Evolutionary conservation across 2,888 invertebrate genomes (phyloP).

Genomic region (Lutraria lutraria): DNA sequence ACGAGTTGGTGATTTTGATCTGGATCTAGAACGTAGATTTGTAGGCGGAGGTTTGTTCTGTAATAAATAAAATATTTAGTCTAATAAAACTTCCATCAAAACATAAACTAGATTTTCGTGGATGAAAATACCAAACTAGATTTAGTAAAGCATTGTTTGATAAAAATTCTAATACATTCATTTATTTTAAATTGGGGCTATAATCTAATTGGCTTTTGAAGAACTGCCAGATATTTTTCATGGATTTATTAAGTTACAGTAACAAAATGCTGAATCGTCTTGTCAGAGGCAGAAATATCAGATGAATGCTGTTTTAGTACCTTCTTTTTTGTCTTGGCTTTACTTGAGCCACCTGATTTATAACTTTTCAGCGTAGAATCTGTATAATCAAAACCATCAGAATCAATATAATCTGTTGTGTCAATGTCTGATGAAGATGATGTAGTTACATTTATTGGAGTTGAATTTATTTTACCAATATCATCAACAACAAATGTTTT

Average conservation of each 20-base stretch:
- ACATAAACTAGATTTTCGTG: too few relatives aligned
- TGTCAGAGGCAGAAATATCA: not conserved
- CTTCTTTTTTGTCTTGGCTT: slow-evolving; percentile 59
- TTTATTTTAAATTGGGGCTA: too few relatives aligned
- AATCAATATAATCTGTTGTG: slow-evolving; percentile 71
- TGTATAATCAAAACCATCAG: slow-evolving; percentile 73
- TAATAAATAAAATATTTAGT: not conserved
- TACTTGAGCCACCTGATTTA: slow-evolving; percentile 54
- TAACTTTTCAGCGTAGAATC: slow-evolving; percentile 69
- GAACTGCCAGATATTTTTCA: too few relatives aligned
- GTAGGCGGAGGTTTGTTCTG: slow-evolving; percentile 70
- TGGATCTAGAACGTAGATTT: slow-evolving; percentile 54
- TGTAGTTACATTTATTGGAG: slow-evolving; percentile 50
- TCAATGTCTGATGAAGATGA: slow-evolving; percentile 71
- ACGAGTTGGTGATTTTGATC: slow-evolving; percentile 66
- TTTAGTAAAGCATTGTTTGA: too few relatives aligned
- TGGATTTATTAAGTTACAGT: too few relatives aligned
- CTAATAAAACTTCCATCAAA: not conserved
- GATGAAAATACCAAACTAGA: too few relatives aligned
- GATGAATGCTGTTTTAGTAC: not conserved
- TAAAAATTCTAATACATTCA: too few relatives aligned
- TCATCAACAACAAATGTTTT: slow-evolving; percentile 86
- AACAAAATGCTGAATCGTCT: not conserved
- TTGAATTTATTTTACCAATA: slow-evolving; percentile 69
- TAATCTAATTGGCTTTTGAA: too few relatives aligned